Evolutionary conservation across 2,888 invertebrate species (phyloP).

Genomic region (Dexiosoma caninum): DNA sequence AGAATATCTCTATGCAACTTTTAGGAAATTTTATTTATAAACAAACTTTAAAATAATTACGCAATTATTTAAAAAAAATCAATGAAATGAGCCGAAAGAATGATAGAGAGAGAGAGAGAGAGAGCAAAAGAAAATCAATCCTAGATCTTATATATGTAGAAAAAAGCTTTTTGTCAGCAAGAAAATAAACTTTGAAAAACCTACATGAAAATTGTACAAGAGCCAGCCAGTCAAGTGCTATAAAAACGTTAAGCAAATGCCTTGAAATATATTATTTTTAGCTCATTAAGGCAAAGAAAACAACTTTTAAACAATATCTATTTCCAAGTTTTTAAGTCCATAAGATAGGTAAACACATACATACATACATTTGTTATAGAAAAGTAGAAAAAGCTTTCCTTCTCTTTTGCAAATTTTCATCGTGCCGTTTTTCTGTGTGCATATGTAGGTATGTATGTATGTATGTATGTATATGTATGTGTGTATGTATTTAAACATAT

Average conservation of each 20-base stretch:
- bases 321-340: constrained; percentile 26
- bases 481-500: background rate
- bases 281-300: constrained; percentile 24
- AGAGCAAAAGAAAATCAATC: background rate
- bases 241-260: constrained; percentile 49
- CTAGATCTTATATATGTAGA: background rate
- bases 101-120: background rate
- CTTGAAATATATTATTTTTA: constrained; percentile 59
- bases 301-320: constrained; percentile 39
- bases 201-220: constrained; percentile 26
- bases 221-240: constrained; percentile 34
- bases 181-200: constrained; percentile 3
- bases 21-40: constrained; percentile 36
- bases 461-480: background rate
- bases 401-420: constrained; percentile 15
- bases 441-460: background rate
- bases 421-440: background rate
- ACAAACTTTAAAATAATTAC: constrained; percentile 11
- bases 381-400: constrained; percentile 27
- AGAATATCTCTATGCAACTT: background rate
- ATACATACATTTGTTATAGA: background rate
- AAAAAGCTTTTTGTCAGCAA: constrained; percentile 24
- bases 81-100: too few relatives aligned
- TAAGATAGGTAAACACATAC: background rate
- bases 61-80: constrained; percentile 8